These are phyloP conservation scores for Amblyopsis hoosieri DNA, from an alignment of 2,797 vertebrate genomes.

Conservation along the genomic window DNA sequence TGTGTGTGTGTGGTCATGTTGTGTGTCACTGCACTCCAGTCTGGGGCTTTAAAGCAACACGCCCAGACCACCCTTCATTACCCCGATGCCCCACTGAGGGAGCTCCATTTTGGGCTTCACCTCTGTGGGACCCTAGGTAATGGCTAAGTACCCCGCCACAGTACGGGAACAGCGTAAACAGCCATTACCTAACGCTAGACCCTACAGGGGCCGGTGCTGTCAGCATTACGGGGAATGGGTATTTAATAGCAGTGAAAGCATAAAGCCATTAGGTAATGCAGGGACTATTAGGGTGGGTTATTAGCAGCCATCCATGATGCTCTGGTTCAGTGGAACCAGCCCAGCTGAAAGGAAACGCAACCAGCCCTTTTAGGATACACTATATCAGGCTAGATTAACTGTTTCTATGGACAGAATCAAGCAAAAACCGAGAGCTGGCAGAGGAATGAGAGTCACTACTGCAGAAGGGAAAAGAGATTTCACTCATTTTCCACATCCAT, in stretches of 20 bases:
- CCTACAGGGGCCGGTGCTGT: constrained; percentile 50
- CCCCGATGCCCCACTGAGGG: constrained; percentile 53
- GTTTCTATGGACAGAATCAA: constrained; percentile 10
- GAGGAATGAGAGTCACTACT: constrained; percentile 19
- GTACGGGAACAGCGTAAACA: constrained; percentile 28
- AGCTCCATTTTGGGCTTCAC: constrained; percentile 55
- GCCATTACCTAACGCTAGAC: constrained; percentile 25
- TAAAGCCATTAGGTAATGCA: constrained; percentile 66
- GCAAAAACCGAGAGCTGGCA: neutral
- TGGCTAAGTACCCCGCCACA: constrained; percentile 55
- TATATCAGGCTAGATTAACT: constrained; percentile 29
- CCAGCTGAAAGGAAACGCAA: constrained; percentile 66
- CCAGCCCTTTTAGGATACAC: constrained; percentile 34
- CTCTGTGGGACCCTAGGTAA: constrained; percentile 57
- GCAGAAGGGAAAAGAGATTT: constrained; percentile 9
- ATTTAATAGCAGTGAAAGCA: constrained; percentile 61
- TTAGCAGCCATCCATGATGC: constrained; percentile 71
- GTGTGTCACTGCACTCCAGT: constrained; percentile 25
- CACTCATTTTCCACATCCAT: constrained; percentile 52
- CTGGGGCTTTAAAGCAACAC: constrained; percentile 41
- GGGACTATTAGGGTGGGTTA: constrained; percentile 75
- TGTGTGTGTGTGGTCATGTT: constrained; percentile 13
- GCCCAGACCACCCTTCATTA: constrained; percentile 50
- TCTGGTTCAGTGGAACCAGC: constrained; percentile 65
- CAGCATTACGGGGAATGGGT: constrained; percentile 60